Conservation (phyloP, 2,888 invertebrate genomes). For the Synanthedon vespiformis region DNA sequence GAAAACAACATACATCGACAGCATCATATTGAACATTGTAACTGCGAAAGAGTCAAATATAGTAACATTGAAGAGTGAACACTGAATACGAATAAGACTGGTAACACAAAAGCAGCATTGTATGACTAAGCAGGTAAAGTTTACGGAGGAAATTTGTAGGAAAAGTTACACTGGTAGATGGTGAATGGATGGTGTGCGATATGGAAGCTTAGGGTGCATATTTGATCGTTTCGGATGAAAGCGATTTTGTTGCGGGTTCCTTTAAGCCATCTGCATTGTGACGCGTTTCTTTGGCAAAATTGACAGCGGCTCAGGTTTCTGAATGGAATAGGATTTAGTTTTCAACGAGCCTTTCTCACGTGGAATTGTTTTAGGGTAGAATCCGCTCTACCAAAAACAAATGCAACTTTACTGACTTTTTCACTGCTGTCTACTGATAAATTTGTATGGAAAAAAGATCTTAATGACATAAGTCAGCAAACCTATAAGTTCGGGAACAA, state of each 20-base stretch:
- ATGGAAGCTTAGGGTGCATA: constrained; percentile 54
- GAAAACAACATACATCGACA: constrained; percentile 43
- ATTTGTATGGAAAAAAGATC: no score
- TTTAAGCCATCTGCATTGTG: constrained; percentile 18
- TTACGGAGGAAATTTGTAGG: not conserved
- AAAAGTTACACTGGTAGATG: constrained; percentile 10
- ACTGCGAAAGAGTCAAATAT: constrained; percentile 1
- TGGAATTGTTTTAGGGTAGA: no score
- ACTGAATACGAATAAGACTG: constrained; percentile 2
- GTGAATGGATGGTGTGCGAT: constrained; percentile 39
- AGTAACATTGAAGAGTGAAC: constrained; percentile 8
- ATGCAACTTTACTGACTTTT: no score
- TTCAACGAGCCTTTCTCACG: not conserved
- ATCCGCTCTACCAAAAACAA: no score
- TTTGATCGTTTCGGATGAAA: constrained; percentile 46
- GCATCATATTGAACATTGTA: constrained; percentile 26
- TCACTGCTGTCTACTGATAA: no score
- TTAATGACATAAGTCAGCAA: no score
- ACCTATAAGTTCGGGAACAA: no score
- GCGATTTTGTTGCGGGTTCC: constrained; percentile 16
- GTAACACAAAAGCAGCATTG: constrained; percentile 3
- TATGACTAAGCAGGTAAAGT: not conserved
- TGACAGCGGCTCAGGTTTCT: not conserved
- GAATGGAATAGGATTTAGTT: not conserved
- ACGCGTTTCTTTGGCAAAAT: constrained; percentile 4